Base-by-base conservation (phyloP, 2,797 vertebrate genomes). In the Spinus olivaceus region DNA sequence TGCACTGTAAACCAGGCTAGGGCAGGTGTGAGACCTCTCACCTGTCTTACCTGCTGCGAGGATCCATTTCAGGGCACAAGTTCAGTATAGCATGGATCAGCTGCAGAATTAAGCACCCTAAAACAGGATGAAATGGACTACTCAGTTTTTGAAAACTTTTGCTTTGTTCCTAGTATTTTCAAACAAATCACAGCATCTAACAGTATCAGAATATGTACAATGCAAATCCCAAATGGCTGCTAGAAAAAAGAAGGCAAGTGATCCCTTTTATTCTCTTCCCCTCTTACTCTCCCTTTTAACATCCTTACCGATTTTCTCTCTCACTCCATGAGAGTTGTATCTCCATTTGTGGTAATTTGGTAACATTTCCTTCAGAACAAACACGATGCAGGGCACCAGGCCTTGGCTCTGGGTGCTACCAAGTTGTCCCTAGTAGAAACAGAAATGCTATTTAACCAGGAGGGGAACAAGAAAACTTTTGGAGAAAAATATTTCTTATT, bases 301-400 rank as follows among this genome's bases (percentile, higher is more conserved):
- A 11, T 13, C 32, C 97, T 98, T 94, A 99, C 99, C 99, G 0
- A 99, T 99, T 92, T 98, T 98, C 81, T 99, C 99, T 88, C 99
- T 97, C 90, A 99, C 98, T 24, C 99, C 99, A 1, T 99, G 98
- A 54, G 98, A 98, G 97, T 99, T 99, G 69, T 99, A 99, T 69
- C 99, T 99, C 99, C 99, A 99, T 93, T 99, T 99, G 94, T 99
- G 99, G 90, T 99, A 99, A 4, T 99, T 99, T 41, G 99, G 99
- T 90, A 99, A 98, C 99, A 99, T 99, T 96, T 99, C 99, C 96
- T 99, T 99, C 42, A 99, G 96, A 76, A 99, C 99, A 90, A 99
- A 99, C 87, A 99, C 98, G 46, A 99, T 98, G 86, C 99, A 99
- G 16, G 99, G 99, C 90, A 99, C 98, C 51, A 99, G 97, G 14